phyloP scores from a whole-genome alignment of 2,888 invertebrate species.

The Teinopalpus imperialis region DNA sequence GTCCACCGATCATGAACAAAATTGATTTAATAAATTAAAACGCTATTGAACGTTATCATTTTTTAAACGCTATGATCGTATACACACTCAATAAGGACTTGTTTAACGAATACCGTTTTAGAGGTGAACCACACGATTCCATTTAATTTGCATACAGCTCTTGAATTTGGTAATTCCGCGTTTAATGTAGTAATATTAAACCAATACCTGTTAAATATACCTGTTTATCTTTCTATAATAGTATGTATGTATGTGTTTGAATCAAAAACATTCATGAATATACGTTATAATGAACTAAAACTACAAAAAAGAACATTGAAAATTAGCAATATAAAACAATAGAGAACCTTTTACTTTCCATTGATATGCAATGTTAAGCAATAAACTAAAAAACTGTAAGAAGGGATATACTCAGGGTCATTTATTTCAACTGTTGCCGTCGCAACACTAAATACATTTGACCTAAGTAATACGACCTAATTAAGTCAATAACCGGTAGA shows the following conservation, averaged over 20 bases:
- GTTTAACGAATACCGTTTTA: constrained; percentile 23
- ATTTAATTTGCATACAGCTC: constrained; percentile 10
- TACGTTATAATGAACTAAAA: too few relatives aligned
- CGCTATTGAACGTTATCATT: constrained; percentile 1
- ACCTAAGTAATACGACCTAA: constrained; percentile 33
- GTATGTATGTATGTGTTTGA: too few relatives aligned
- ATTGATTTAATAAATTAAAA: constrained; percentile 20
- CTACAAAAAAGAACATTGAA: neutral
- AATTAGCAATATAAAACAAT: constrained; percentile 1
- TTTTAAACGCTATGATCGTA: neutral
- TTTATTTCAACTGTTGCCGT: constrained; percentile 15
- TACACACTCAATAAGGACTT: constrained; percentile 9
- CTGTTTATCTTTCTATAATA: too few relatives aligned
- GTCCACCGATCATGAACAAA: constrained; percentile 18
- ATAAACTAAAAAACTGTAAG: neutral
- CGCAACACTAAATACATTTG: constrained; percentile 29
- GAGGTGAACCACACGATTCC: constrained; percentile 26
- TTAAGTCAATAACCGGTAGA: constrained; percentile 35
- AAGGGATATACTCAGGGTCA: constrained; percentile 17
- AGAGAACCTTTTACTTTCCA: neutral
- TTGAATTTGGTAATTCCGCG: constrained; percentile 26
- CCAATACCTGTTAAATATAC: too few relatives aligned
- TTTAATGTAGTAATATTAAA: constrained; percentile 12
- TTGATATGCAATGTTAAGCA: neutral
- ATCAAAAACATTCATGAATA: too few relatives aligned